Conservation (phyloP, 2,888 invertebrate species). For the Osedax frankpressi region DNA sequence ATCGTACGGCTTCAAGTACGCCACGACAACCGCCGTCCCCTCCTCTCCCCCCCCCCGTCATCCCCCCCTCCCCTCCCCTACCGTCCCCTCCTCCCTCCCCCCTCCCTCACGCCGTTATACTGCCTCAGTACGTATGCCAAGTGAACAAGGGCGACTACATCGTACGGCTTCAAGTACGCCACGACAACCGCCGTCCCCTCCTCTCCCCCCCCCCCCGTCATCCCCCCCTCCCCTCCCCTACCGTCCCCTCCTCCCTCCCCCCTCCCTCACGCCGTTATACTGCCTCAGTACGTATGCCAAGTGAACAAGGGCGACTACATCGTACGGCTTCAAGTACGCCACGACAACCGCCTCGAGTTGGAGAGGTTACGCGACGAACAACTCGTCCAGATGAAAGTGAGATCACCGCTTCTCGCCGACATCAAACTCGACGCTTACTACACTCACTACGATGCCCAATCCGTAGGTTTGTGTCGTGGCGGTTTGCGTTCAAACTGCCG, state of each 20-base stretch:
- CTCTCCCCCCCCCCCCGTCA: no score
- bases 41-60: no score
- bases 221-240: no score
- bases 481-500: not conserved
- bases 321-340: conserved; percentile 71
- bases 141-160: conserved; percentile 89
- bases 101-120: no score
- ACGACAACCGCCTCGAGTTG: conserved; percentile 70
- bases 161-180: conserved; percentile 71
- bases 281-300: conserved; percentile 64
- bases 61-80: no score
- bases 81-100: no score
- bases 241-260: no score
- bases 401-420: conserved; percentile 62
- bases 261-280: no score
- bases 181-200: conserved; percentile 75
- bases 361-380: conserved; percentile 65
- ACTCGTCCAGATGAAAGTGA: conserved; percentile 54
- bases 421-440: conserved; percentile 65
- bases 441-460: not conserved
- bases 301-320: conserved; percentile 89
- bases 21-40: conserved; percentile 75
- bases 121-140: conserved; percentile 64
- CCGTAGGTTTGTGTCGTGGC: no score
- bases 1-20: conserved; percentile 71